Conservation (phyloP, 2,888 invertebrate species). For the Sepiola atlantica region DNA sequence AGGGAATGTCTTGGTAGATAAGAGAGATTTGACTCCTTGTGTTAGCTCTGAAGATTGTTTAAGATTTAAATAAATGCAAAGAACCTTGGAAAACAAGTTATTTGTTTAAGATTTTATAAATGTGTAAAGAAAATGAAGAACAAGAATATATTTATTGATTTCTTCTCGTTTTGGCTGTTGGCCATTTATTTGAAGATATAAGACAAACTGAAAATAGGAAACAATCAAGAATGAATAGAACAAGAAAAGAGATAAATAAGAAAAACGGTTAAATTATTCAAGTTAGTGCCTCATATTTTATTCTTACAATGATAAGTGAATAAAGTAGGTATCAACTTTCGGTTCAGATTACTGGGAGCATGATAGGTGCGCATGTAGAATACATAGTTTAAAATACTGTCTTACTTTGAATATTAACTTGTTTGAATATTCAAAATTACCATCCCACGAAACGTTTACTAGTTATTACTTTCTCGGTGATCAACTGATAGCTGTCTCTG, state of each 20-base stretch:
- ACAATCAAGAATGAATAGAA: background rate
- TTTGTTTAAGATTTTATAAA: background rate
- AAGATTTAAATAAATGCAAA: no score
- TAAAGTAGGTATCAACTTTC: background rate
- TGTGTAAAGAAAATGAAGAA: background rate
- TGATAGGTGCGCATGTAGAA: background rate
- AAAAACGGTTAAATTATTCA: background rate
- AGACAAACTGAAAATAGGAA: background rate
- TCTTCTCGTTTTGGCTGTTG: background rate
- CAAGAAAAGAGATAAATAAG: background rate
- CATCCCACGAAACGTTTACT: no score
- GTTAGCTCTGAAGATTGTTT: no score
- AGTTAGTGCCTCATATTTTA: background rate
- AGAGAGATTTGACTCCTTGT: no score
- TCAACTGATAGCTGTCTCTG: no score
- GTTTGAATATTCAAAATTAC: no score
- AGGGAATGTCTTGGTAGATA: no score
- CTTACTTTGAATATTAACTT: no score
- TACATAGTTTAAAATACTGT: background rate
- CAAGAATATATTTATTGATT: background rate
- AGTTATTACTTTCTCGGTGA: no score
- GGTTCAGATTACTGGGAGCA: background rate
- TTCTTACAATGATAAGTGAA: background rate
- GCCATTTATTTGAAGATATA: background rate
- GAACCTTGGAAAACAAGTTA: background rate